phyloP scores from a whole-genome alignment of 2,797 vertebrate species.

The Numenius phaeopus region DNA sequence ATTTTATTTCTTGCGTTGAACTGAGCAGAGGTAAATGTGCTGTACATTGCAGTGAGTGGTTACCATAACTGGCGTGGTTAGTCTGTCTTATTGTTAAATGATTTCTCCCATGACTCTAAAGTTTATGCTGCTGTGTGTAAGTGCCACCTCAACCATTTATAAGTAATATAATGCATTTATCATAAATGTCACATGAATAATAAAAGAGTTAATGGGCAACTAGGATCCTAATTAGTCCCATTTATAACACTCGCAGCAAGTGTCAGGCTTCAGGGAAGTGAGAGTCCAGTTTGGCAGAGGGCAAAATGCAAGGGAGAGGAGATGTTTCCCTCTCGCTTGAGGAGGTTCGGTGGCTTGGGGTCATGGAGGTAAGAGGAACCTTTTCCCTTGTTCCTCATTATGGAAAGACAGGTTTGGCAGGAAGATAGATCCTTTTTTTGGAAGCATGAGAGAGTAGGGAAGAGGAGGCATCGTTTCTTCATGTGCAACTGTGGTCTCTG shows the following conservation, averaged over 20 bases:
- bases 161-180: constrained; percentile 15
- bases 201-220: constrained; percentile 33
- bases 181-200: constrained; percentile 51
- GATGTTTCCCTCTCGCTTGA: not conserved
- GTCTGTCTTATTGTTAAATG: not conserved
- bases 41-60: not conserved
- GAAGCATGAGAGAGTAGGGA: not conserved
- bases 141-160: constrained; percentile 40
- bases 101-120: not conserved
- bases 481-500: not conserved
- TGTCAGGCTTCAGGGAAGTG: not conserved
- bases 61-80: not conserved
- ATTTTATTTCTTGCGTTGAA: not conserved
- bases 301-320: not conserved
- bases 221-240: constrained; percentile 12
- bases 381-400: not conserved
- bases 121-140: constrained; percentile 5
- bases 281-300: not conserved
- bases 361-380: not conserved
- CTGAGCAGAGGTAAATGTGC: not conserved
- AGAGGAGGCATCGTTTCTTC: not conserved
- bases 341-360: not conserved
- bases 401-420: not conserved
- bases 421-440: not conserved
- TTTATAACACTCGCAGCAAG: not conserved